A percentile compares a stretch with the other conserved stretches of the same genome.
Conservation (phyloP, 2,797 vertebrate species). For the Alca torda region DNA sequence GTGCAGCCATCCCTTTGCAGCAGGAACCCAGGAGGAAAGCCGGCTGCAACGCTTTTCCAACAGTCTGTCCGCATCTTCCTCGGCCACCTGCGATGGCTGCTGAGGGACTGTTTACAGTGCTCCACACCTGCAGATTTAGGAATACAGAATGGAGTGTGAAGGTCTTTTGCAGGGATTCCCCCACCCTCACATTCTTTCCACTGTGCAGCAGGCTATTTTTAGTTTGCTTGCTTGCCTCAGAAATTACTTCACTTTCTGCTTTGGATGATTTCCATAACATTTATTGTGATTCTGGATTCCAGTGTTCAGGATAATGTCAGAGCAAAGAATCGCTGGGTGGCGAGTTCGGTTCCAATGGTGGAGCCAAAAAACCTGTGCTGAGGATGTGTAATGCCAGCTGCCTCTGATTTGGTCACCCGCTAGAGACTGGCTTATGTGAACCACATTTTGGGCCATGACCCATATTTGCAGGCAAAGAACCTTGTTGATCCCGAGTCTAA, state of each 20-base stretch:
- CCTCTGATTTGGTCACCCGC: background rate
- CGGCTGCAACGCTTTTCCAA: rapidly evolving
- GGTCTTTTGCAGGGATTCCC: conserved; percentile 27
- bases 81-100: background rate
- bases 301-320: background rate
- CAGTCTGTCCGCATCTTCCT: background rate
- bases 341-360: background rate
- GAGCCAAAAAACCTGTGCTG: background rate
- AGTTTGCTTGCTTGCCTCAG: conserved; percentile 7
- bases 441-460: background rate
- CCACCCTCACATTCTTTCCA: conserved; percentile 1
- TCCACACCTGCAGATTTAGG: background rate
- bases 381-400: background rate
- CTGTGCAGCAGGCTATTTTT: conserved; percentile 20
- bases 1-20: background rate
- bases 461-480: background rate
- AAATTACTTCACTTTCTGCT: conserved; percentile 38
- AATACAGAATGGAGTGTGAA: background rate
- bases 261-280: conserved; percentile 30
- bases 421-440: background rate
- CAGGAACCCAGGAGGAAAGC: background rate
- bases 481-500: background rate
- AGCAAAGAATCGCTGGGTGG: background rate
- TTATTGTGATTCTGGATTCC: conserved; percentile 3
- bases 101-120: background rate